These are phyloP conservation scores for Dynastes maya DNA, from an alignment of 2,888 invertebrate genomes.

Conservation along the genomic window DNA sequence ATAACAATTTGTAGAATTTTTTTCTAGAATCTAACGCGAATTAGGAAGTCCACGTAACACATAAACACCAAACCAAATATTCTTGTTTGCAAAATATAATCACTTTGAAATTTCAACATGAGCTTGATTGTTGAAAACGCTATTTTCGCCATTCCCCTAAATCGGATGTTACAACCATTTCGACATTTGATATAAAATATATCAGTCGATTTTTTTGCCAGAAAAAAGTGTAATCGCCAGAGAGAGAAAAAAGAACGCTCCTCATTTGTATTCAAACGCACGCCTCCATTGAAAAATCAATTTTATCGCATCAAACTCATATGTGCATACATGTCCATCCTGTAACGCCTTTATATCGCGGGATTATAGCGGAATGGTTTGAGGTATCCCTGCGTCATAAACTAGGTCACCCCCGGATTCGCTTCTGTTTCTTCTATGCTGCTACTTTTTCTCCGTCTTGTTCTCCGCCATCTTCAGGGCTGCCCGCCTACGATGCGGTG, in stretches of 20 bases:
- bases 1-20: no score
- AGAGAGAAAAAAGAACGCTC: background rate
- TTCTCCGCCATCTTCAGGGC: background rate
- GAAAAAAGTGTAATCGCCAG: slow-evolving; percentile 1
- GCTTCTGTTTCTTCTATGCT: background rate
- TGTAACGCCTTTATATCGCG: slow-evolving; percentile 18
- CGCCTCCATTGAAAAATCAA: slow-evolving; percentile 32
- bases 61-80: no score
- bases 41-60: no score
- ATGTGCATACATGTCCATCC: slow-evolving; percentile 33
- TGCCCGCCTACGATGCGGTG: background rate
- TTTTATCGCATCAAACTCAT: slow-evolving; percentile 28
- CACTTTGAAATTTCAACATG: no score
- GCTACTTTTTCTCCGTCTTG: slow-evolving; percentile 3
- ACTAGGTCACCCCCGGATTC: slow-evolving; percentile 17
- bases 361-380: slow-evolving; percentile 1
- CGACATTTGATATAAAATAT: background rate
- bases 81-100: no score
- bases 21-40: no score
- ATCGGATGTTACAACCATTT: background rate
- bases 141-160: no score
- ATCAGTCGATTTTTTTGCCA: background rate
- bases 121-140: no score
- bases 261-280: slow-evolving; percentile 31
- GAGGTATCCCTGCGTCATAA: slow-evolving; percentile 12